Evolutionary conservation across 2,113 vertebrate genomes (phyloP), one percentile per base, ranked within the genome.

Genomic region (Caracal caracal): DNA sequence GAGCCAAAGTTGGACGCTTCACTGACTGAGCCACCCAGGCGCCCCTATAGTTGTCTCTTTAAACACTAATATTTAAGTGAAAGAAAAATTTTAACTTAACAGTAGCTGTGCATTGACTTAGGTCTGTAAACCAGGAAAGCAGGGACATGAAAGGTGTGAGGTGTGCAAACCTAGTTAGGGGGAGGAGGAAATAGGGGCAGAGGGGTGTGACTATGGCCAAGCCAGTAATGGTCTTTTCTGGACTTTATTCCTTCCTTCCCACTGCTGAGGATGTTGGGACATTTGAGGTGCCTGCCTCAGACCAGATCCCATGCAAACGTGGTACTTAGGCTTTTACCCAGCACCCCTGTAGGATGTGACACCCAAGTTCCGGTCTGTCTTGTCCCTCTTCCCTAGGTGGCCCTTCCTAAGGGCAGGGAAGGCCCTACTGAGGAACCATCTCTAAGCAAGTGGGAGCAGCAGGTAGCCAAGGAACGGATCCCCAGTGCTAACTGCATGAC

Each of bases 391-490:
- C 19, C 20, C 59, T n/a, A 24, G 66, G 59, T 0, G 1, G 40
- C 35, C 49, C 35, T 93, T 78, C 33, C n/a, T 85, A 4, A 66
- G 68, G 59, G 9, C 56, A 37, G n/a, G 7, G 16, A 65, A 88
- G 47, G 43, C 61, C 87, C 28, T 43, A n/a, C 16, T 22, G 11
- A 63, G 40, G 70, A 35, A 5, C 43, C 51, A 3, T 12, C 16
- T 7, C 7, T 30, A 8, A 43, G 71, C 10, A 13, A 17, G 51
- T 20, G 61, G 33, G 30, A 63, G 53, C 22, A 8, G 30, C 10
- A n/a, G 49, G 51, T n/a, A 37, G n/a, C n/a, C 5, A 1, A 10
- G 7, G 4, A n/a, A 37, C 6, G 2, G 13, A 28, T 8, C 9
- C 51, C 16, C 6, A 3, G 7, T 15, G n/a, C 35, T 47, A 84